Conservation (phyloP, 2,797 vertebrate species). For the Hyperoplus lanceolatus region DNA sequence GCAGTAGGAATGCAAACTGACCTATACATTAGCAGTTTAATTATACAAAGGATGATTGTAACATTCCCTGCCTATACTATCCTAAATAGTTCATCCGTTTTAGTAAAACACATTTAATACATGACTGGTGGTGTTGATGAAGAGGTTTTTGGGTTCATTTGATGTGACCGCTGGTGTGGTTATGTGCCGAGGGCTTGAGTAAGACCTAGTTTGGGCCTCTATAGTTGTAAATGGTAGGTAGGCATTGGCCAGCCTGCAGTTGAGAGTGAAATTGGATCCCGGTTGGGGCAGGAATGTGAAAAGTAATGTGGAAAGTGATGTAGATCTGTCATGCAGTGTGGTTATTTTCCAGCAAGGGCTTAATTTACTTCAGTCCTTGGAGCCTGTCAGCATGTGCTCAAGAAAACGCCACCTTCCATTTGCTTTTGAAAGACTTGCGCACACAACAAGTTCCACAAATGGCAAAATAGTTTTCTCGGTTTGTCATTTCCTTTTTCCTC, state of each 20-base stretch:
- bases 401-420: slow-evolving; percentile 58
- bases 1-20: too few relatives aligned
- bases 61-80: too few relatives aligned
- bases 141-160: not conserved
- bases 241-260: slow-evolving; percentile 55
- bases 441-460: slow-evolving; percentile 76
- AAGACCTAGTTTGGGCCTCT: slow-evolving; percentile 32
- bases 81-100: too few relatives aligned
- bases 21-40: too few relatives aligned
- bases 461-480: slow-evolving; percentile 81
- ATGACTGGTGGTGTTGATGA: not conserved
- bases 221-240: slow-evolving; percentile 37
- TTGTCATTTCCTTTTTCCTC: slow-evolving; percentile 81
- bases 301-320: slow-evolving; percentile 76
- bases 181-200: slow-evolving; percentile 23
- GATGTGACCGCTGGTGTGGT: not conserved
- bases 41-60: too few relatives aligned
- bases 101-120: not conserved
- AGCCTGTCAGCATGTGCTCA: slow-evolving; percentile 46
- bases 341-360: slow-evolving; percentile 70
- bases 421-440: slow-evolving; percentile 35
- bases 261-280: slow-evolving; percentile 66
- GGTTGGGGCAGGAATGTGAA: slow-evolving; percentile 70
- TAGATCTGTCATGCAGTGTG: slow-evolving; percentile 64
- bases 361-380: slow-evolving; percentile 63